Conservation (phyloP, 2,113 vertebrate genomes). For the Danio rerio region DNA sequence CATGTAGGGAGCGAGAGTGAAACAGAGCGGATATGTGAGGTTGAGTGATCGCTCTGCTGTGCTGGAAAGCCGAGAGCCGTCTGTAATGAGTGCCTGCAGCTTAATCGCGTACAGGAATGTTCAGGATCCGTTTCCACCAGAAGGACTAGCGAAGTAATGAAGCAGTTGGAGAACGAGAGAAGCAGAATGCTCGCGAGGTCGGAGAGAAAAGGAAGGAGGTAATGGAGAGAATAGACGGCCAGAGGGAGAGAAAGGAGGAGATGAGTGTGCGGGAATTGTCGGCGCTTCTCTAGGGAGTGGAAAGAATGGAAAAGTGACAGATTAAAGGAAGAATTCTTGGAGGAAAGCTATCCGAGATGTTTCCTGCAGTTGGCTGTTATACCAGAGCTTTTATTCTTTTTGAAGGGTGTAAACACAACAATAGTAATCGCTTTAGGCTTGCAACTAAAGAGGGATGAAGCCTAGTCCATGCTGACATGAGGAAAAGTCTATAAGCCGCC, state of each 20-base stretch:
- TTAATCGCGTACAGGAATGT: constrained; percentile 48
- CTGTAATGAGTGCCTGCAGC: constrained; percentile 29
- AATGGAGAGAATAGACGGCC: background rate
- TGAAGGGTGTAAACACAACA: background rate
- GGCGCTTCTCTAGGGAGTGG: background rate
- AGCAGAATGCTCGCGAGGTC: background rate
- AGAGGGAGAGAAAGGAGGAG: constrained; percentile 3
- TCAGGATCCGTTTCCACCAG: constrained; percentile 32
- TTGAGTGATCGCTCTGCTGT: constrained; percentile 10
- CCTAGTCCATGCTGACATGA: background rate
- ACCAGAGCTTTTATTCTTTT: constrained; percentile 30
- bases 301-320: background rate
- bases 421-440: constrained; percentile 32
- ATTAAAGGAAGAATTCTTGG: background rate
- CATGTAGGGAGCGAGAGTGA: background rate
- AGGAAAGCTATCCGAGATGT: constrained; percentile 17
- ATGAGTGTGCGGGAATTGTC: constrained; percentile 10
- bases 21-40: constrained; percentile 14
- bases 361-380: background rate
- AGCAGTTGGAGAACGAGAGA: background rate
- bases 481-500: background rate
- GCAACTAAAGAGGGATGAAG: constrained; percentile 16
- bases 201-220: constrained; percentile 1
- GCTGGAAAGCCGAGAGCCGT: constrained; percentile 31
- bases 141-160: constrained; percentile 32